Base-by-base conservation (phyloP, 2,888 invertebrate genomes). In the Drosophila pseudotalamancana region DNA sequence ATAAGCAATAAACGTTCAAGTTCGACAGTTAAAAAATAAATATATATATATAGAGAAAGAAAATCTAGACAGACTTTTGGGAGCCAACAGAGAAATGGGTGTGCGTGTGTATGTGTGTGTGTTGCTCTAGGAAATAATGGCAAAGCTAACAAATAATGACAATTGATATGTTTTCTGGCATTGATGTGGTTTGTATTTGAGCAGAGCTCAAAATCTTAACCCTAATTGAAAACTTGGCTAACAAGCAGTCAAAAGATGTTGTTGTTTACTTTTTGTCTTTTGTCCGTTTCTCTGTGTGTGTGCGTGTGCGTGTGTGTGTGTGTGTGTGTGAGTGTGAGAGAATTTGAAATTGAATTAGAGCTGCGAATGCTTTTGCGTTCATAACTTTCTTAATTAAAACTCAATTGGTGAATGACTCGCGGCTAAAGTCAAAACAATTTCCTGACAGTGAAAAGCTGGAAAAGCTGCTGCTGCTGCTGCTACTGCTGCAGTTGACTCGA, bases 331-430 rank as follows among this genome's bases (percentile, higher is more conserved):
- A 5, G 27, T 2, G 14, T 14, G 32, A 34, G 23, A 45, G n/a
- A n/a, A n/a, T 34, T 53, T 64, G 64, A 63, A 72, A 72, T 72
- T 72, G 14, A 69, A 75, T 69, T 56, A 67, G 54, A 56, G 42
- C 61, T 77, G 50, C 51, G 67, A 69, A 72, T 64, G 65, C 69
- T 54, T 62, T 48, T 66, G 66, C 43, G 48, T 50, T 49, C 61
- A 61, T 62, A 82, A 82, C 81, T 82, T 82, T 82, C 74, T 83
- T 83, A 83, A 82, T 82, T 82, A 82, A 83, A 78, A 83, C 78
- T 83, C 69, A 80, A 80, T 80, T 69, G 81, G 23, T 60, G 60
- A 71, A 70, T 77, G 77, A 77, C 75, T 50, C 62, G 51, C 56
- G 57, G 70, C 42, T 16, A 34, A 48, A 56, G 31, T 60, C 59